A percentile compares a stretch with the other conserved stretches of the same genome.
Evolutionary conservation across 2,113 vertebrate genomes (phyloP).

Genomic region (Megaptera novaeangliae): DNA sequence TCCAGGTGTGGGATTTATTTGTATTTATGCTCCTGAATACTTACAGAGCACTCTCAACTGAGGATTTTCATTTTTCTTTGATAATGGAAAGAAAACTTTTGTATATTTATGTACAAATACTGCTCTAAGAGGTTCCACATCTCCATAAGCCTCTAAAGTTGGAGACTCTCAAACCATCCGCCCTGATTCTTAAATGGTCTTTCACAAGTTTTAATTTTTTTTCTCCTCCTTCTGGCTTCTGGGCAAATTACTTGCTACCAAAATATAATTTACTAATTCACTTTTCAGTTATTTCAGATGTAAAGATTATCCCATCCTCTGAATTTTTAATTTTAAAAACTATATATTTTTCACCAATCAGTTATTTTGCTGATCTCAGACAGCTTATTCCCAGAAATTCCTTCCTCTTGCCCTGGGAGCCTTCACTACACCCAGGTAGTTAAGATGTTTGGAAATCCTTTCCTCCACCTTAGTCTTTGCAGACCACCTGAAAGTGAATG

Average conservation of each 20-base stretch:
- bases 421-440: background rate
- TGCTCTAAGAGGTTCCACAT: background rate
- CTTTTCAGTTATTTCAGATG: no score
- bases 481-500: background rate
- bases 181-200: background rate
- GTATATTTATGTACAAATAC: background rate
- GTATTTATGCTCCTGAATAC: background rate
- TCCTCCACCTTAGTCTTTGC: background rate
- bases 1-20: background rate
- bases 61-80: background rate
- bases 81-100: background rate
- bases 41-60: background rate
- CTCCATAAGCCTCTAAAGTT: background rate
- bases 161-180: background rate
- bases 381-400: background rate
- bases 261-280: background rate
- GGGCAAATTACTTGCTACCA: background rate
- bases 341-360: background rate
- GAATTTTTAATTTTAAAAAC: no score
- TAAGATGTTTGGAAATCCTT: background rate
- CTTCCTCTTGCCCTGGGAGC: background rate
- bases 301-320: no score
- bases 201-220: background rate
- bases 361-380: background rate
- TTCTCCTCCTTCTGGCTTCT: background rate